phyloP scores from a whole-genome alignment of 2,888 invertebrate genomes.

The Clistopyga incitator region DNA sequence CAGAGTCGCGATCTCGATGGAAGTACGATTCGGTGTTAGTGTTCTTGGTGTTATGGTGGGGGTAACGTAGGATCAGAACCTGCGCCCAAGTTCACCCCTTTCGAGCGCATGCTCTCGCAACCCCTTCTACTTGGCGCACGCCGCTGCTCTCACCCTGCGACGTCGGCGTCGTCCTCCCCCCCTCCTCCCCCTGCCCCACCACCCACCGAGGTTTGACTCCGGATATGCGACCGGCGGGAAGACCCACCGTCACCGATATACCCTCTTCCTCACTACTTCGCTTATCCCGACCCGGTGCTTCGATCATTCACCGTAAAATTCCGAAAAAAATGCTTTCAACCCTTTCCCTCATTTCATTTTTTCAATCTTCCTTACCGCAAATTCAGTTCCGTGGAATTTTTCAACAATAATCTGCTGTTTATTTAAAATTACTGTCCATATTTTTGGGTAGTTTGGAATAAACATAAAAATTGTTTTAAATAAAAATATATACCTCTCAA shows the following conservation, averaged over 20 bases:
- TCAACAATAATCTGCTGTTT: no score
- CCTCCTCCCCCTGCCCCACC: no score
- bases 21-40: constrained; percentile 60
- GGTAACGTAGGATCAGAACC: constrained; percentile 77
- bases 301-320: constrained; percentile 44
- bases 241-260: constrained; percentile 46
- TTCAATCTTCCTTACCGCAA: no score
- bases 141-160: constrained; percentile 65
- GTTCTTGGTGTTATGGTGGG: constrained; percentile 71
- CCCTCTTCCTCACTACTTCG: constrained; percentile 34
- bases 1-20: constrained; percentile 43
- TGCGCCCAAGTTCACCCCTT: constrained; percentile 80
- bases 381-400: no score
- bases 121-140: constrained; percentile 73
- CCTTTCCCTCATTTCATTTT: no score
- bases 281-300: constrained; percentile 51
- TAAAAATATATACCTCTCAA: no score
- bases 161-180: constrained; percentile 37
- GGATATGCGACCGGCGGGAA: constrained; percentile 53
- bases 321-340: not conserved
- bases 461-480: no score
- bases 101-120: constrained; percentile 80
- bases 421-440: not conserved
- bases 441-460: no score
- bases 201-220: constrained; percentile 61